Conservation (phyloP, 2,888 invertebrate genomes). For the Pandemis corylana region DNA sequence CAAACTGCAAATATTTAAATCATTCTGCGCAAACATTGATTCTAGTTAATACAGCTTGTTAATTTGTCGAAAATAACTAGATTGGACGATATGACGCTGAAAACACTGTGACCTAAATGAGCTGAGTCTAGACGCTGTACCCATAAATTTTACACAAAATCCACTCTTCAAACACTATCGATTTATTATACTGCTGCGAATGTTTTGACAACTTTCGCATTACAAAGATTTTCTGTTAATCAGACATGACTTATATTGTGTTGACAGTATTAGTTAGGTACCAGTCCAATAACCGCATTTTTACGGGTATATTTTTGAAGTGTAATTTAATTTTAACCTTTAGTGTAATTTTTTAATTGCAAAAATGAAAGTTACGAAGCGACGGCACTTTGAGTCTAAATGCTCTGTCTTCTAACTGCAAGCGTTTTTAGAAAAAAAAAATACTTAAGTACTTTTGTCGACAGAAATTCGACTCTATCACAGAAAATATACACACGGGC, state of each 20-base stretch:
- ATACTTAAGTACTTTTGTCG: no score
- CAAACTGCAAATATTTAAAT: neutral
- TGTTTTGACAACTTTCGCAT: constrained; percentile 23
- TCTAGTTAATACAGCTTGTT: neutral
- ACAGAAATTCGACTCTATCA: no score
- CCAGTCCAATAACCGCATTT: neutral
- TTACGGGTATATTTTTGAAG: neutral
- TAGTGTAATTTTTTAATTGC: no score
- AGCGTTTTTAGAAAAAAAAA: no score
- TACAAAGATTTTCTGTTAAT: constrained; percentile 6
- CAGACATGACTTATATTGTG: neutral
- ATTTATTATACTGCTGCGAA: neutral
- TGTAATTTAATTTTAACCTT: no score
- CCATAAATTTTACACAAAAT: constrained; percentile 2
- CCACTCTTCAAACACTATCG: neutral
- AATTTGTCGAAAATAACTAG: neutral
- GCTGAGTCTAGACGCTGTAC: constrained; percentile 11
- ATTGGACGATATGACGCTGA: constrained; percentile 5
- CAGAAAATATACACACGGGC: no score
- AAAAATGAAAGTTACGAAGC: no score
- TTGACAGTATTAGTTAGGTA: neutral
- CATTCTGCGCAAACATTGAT: neutral
- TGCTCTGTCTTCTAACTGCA: no score
- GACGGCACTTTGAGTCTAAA: no score
- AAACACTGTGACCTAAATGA: constrained; percentile 13